Base-by-base conservation (phyloP, 2,113 vertebrate species). In the Ptychochromis oligacanthus region DNA sequence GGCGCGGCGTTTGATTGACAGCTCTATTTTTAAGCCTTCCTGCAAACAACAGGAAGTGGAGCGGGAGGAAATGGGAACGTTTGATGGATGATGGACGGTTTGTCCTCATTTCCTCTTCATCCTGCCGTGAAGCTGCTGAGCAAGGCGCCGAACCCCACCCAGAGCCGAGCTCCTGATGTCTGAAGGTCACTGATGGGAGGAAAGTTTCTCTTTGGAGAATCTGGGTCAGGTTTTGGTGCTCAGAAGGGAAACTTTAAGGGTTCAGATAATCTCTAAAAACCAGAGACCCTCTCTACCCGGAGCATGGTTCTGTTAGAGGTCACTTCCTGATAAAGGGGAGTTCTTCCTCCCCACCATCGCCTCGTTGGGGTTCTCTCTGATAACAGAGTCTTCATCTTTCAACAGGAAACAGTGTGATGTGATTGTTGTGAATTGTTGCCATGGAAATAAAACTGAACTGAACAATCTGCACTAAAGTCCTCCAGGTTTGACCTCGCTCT, bases 11-110 rank as follows among this genome's bases (percentile, higher is more conserved):
- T 31, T 81, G 64, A 81, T 81, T 72, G 79, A 72, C 79, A 81
- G 79, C 79, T 72, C 64, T 81, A 72, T 81, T 81, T 49, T 81
- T 58, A 67, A 49, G 15, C 28, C 70, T 15, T 75, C 7, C 59
- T 54, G 26, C 59, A 38, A n/a, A 62, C 59, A 79, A 60, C 64
- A 59, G 54, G 64, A 72, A 4, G 26, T 59, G 18, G 34, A 31
- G 24, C 55, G 1, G 13, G 22, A 17, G 49, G n/a, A 40, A 4
- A 70, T 40, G 3, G 26, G 34, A 4, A 31, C 58, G 22, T 28
- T 28, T 77, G 38, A 77, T 31, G 75, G 75, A 61, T 46, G 40
- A 70, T 49, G 65, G 65, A 70, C 24, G 46, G 65, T 70, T 70
- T 70, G 65, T 70, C 24, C 65, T 70, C 43, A 6, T 70, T 70